These are phyloP conservation scores for Neria commutata DNA, from an alignment of 2,888 invertebrate species.

Conservation along the genomic window DNA sequence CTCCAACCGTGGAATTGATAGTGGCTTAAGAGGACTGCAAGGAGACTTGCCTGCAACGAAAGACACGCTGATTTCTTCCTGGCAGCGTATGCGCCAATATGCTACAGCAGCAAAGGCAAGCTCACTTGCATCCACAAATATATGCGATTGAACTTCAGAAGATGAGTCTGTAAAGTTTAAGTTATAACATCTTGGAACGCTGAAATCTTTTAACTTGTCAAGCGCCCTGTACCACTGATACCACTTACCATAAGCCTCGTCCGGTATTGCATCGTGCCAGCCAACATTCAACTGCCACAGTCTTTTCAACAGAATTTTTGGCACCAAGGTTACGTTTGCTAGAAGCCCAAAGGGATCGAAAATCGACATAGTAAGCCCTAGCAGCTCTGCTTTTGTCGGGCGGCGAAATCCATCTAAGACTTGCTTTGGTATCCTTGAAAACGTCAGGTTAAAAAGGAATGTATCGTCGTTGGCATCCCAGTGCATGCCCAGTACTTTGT, in stretches of 20 bases:
- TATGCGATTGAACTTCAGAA: background rate
- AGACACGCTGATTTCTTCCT: slow-evolving; percentile 4
- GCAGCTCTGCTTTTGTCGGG: background rate
- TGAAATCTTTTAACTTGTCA: background rate
- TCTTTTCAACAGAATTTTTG: background rate
- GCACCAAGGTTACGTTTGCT: background rate
- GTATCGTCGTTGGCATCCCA: background rate
- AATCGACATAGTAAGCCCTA: background rate
- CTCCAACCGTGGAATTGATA: too few relatives aligned
- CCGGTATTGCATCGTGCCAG: background rate
- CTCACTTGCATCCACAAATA: background rate
- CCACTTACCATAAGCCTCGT: background rate
- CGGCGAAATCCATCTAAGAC: too few relatives aligned
- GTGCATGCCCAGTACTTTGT: background rate
- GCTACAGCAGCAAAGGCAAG: background rate
- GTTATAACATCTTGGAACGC: background rate
- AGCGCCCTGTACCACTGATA: background rate
- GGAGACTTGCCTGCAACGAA: too few relatives aligned
- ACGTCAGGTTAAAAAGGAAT: background rate
- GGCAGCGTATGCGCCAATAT: slow-evolving; percentile 7
- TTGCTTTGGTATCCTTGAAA: background rate
- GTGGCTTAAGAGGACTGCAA: too few relatives aligned
- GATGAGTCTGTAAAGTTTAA: background rate
- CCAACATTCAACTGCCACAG: background rate
- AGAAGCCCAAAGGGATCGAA: background rate